Conservation (phyloP, 2,888 invertebrate species). For the Cepaea hortensis region DNA sequence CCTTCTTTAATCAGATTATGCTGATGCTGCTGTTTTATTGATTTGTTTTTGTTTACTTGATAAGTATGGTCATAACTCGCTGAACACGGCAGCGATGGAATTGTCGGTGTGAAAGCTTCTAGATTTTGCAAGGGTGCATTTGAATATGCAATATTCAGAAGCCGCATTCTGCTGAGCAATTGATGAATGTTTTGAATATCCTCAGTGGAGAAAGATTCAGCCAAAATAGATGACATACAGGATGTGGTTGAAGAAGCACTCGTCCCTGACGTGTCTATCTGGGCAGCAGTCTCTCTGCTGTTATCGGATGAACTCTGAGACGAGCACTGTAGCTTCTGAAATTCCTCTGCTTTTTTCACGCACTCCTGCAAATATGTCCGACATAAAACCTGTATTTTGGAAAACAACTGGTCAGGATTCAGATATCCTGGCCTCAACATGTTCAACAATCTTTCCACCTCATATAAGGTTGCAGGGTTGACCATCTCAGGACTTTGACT, state of each 20-base stretch:
- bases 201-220: slow-evolving; percentile 30
- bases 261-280: slow-evolving; percentile 4
- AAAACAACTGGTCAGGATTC: slow-evolving; percentile 64
- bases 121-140: background rate
- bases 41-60: background rate
- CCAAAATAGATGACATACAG: background rate
- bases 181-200: slow-evolving; percentile 29
- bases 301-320: background rate
- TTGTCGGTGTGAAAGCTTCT: background rate
- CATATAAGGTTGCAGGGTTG: slow-evolving; percentile 68
- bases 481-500: slow-evolving; percentile 53
- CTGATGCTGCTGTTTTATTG: slow-evolving; percentile 4
- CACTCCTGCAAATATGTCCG: slow-evolving; percentile 57
- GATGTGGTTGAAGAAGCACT: background rate
- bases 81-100: background rate
- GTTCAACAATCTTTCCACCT: slow-evolving; percentile 66
- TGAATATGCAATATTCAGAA: slow-evolving; percentile 16
- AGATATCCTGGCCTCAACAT: slow-evolving; percentile 66
- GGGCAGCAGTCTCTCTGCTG: background rate
- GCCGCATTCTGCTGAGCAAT: slow-evolving; percentile 28
- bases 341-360: slow-evolving; percentile 37
- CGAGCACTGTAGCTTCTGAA: background rate
- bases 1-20: slow-evolving; percentile 13
- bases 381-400: slow-evolving; percentile 62
- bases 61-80: background rate